These are phyloP conservation scores for Ophion ellenae DNA, from an alignment of 2,888 invertebrate genomes.

Conservation along the genomic window DNA sequence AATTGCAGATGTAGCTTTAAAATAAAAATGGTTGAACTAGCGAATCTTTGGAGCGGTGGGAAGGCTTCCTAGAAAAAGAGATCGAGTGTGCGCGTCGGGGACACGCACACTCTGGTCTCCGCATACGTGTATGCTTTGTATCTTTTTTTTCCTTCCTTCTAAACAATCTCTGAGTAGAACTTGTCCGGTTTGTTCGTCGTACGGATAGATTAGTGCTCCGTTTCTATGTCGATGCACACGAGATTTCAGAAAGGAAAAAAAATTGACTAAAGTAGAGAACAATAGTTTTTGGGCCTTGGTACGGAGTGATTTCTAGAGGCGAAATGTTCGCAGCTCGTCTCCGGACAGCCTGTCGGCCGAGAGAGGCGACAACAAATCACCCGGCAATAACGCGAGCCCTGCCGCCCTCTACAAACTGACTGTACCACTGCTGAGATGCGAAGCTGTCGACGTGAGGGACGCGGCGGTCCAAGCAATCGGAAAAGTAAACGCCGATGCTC, in stretches of 20 bases:
- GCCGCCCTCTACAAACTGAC: constrained; percentile 95
- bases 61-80: neutral
- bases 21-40: neutral
- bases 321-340: constrained; percentile 90
- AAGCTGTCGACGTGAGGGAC: constrained; percentile 96
- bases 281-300: neutral
- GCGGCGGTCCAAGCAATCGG: constrained; percentile 97
- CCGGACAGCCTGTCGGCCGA: constrained; percentile 95
- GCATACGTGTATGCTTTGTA: constrained; percentile 34
- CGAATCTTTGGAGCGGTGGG: no score
- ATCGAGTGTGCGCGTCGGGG: neutral
- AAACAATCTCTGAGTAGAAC: constrained; percentile 46
- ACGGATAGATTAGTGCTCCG: constrained; percentile 44
- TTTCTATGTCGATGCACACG: constrained; percentile 24
- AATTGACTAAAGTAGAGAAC: neutral
- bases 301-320: constrained; percentile 39
- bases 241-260: neutral
- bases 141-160: constrained; percentile 1
- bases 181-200: constrained; percentile 55
- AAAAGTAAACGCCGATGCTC: constrained; percentile 96
- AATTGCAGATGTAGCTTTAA: neutral
- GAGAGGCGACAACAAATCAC: constrained; percentile 90
- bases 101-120: no score
- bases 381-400: constrained; percentile 90
- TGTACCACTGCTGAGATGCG: constrained; percentile 96